Conservation (phyloP, 2,888 invertebrate genomes). For the Coleophora flavipennella region DNA sequence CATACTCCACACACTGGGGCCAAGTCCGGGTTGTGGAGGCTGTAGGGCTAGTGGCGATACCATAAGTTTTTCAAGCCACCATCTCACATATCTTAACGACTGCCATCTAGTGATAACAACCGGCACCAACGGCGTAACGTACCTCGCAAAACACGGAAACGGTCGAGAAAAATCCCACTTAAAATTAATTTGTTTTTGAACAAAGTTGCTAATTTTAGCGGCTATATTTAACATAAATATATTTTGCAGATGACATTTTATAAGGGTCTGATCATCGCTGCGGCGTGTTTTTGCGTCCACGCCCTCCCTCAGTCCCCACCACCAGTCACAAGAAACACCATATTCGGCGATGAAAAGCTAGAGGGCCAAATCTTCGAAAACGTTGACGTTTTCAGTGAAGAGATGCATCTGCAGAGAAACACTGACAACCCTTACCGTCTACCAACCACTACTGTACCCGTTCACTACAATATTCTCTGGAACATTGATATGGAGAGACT, state of each 20-base stretch:
- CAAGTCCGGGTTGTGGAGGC: no score
- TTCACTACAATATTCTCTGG: conserved; percentile 63
- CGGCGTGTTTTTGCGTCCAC: conserved; percentile 27
- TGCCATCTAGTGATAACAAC: no score
- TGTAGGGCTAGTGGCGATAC: no score
- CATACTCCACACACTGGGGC: no score
- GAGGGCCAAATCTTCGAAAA: conserved; percentile 48
- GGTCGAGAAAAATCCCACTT: no score
- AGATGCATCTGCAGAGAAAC: conserved; percentile 13
- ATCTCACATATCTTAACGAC: no score
- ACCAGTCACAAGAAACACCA: conserved; percentile 38
- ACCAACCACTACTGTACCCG: conserved; percentile 63
- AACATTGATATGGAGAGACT: conserved; percentile 39
- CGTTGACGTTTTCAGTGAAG: conserved; percentile 20
- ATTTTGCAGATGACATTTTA: conserved; percentile 47
- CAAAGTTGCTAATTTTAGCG: no score
- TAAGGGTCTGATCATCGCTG: conserved; percentile 29
- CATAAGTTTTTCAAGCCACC: no score
- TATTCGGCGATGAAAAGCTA: conserved; percentile 50
- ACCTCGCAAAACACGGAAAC: no score
- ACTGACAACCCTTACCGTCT: conserved; percentile 45
- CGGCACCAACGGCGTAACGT: no score
- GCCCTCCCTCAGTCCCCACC: conserved; percentile 28
- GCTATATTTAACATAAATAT: neutral
- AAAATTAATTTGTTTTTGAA: no score